A percentile compares a stretch with the other conserved stretches of the same genome.
Conservation (phyloP, 1,140 invertebrate species). For the Calephelis virginiensis region DNA sequence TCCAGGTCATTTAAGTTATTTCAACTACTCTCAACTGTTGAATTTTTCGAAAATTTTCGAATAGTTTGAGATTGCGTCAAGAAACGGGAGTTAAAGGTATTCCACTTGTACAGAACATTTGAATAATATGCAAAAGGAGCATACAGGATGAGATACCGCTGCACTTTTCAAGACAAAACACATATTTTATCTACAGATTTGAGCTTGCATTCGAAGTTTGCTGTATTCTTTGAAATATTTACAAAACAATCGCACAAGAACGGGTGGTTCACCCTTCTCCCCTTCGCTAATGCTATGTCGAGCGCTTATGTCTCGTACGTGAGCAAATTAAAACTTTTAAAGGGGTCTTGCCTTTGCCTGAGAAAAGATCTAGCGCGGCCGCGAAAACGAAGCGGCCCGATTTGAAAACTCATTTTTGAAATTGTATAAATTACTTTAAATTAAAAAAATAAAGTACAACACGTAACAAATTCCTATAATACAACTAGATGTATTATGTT, state of each 20-base stretch:
- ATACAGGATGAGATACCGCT: background rate
- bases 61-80: no score
- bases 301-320: conserved; percentile 42
- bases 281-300: conserved; percentile 36
- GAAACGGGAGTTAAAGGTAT: no score
- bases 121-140: conserved; percentile 1
- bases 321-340: conserved; percentile 47
- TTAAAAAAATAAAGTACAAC: no score
- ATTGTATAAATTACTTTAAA: no score
- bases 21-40: no score
- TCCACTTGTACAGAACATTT: background rate
- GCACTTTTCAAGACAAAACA: conserved; percentile 11
- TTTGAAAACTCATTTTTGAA: no score
- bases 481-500: no score
- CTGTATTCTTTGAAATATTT: conserved; percentile 24
- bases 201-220: conserved; percentile 18
- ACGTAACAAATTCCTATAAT: no score
- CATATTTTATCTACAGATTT: conserved; percentile 16
- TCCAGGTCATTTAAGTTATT: no score
- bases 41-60: no score
- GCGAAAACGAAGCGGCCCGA: background rate
- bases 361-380: conserved; percentile 21
- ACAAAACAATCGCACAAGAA: conserved; percentile 22
- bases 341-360: conserved; percentile 27
- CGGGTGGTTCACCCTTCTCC: conserved; percentile 20